These are phyloP conservation scores for Lanius collurio DNA, from an alignment of 2,113 vertebrate species.

Conservation along the genomic window DNA sequence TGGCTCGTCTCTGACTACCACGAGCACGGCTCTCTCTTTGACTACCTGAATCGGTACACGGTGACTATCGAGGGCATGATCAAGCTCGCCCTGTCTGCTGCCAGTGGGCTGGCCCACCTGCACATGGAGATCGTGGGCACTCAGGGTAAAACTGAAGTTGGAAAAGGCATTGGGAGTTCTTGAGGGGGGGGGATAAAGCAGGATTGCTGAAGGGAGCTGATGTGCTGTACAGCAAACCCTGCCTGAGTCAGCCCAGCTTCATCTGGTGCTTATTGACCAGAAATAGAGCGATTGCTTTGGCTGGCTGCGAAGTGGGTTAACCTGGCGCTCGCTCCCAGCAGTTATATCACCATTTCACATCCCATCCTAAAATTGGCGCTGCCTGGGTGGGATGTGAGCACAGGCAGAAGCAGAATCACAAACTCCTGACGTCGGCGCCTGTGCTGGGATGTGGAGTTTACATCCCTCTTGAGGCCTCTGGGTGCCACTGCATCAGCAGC, in stretches of 20 bases:
- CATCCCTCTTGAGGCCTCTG: conserved; percentile 39
- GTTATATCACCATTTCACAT: not conserved
- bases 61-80: conserved; percentile 98
- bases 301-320: not conserved
- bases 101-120: conserved; percentile 93
- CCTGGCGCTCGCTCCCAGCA: not conserved
- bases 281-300: not conserved
- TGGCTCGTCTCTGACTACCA: conserved; percentile 98
- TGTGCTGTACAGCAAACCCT: not conserved
- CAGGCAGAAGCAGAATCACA: not conserved
- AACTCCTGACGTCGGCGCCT: not conserved
- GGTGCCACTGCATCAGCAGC: not conserved
- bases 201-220: not conserved
- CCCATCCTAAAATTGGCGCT: not conserved
- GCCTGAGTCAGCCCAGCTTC: not conserved
- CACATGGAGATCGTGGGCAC: conserved; percentile 99
- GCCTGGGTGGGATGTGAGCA: not conserved
- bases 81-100: conserved; percentile 91
- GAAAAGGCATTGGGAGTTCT: not conserved
- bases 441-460: not conserved
- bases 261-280: not conserved
- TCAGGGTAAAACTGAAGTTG: conserved; percentile 79
- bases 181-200: not conserved
- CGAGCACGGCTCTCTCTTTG: conserved; percentile 94
- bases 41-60: conserved; percentile 95